Percentiles rank a stretch among this genome's conserved stretches.
Evolutionary conservation across 2,113 vertebrate genomes (phyloP).

Genomic region (Terrapene triunguis): DNA sequence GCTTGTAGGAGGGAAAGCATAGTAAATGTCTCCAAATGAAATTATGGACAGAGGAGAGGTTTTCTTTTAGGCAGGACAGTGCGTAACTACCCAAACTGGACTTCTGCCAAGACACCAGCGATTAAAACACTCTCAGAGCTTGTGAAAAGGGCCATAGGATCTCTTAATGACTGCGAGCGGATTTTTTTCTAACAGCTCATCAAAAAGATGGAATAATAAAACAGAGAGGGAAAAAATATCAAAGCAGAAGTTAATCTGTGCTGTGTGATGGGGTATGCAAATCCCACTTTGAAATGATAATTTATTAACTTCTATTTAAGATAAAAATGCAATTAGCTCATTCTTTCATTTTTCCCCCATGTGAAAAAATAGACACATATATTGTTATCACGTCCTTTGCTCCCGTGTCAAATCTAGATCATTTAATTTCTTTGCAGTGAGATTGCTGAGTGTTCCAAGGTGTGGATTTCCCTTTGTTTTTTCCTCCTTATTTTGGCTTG

Average conservation of each 20-base stretch:
- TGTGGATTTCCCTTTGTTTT: not conserved
- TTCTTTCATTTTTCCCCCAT: slow-evolving; percentile 58
- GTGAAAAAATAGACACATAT: slow-evolving; percentile 21
- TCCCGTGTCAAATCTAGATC: slow-evolving; percentile 48
- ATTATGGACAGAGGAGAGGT: slow-evolving; percentile 61
- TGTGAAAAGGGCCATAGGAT: slow-evolving; percentile 48
- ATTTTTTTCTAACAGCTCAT: slow-evolving; percentile 19
- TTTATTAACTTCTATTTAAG: slow-evolving; percentile 77
- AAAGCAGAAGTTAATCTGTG: slow-evolving; percentile 75
- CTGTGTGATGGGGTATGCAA: slow-evolving; percentile 73
- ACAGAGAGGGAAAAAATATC: slow-evolving; percentile 40
- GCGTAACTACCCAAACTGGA: slow-evolving; percentile 71
- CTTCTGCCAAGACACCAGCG: slow-evolving; percentile 50
- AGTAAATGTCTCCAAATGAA: slow-evolving; percentile 59
- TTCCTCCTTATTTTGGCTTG: not conserved
- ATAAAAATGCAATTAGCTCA: slow-evolving; percentile 78
- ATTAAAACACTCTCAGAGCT: slow-evolving; percentile 54
- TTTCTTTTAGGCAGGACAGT: slow-evolving; percentile 44
- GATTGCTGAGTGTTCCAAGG: slow-evolving; percentile 8
- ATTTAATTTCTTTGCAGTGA: slow-evolving; percentile 47
- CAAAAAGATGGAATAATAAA: slow-evolving; percentile 60
- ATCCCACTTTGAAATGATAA: slow-evolving; percentile 78
- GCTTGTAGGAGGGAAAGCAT: slow-evolving; percentile 51
- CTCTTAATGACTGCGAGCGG: slow-evolving; percentile 48
- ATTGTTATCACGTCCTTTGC: slow-evolving; percentile 39